Evolutionary conservation across 92 coral and sea anemone genomes (phyloP).

Genomic region (Zoanthus solanderi): DNA sequence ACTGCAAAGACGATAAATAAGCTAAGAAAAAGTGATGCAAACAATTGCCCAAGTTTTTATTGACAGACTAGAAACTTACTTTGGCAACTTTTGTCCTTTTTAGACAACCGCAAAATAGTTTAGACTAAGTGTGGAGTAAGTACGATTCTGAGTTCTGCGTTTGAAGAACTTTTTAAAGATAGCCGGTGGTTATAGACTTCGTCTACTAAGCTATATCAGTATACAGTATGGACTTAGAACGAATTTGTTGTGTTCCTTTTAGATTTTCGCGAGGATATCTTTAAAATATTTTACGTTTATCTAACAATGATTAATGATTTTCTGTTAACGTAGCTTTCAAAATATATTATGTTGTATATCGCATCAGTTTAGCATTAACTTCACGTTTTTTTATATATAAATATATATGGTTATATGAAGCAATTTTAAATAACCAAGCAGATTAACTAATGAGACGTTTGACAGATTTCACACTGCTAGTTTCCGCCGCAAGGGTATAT

Average conservation of each 20-base stretch:
- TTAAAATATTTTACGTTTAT: not conserved
- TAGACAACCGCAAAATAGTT: not conserved
- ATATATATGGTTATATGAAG: conserved; percentile 2
- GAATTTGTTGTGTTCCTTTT: conserved; percentile 14
- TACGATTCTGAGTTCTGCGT: not conserved
- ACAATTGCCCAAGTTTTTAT: conserved; percentile 7
- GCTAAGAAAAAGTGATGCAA: conserved; percentile 4
- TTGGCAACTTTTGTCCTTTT: conserved; percentile 10
- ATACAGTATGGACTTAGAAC: conserved; percentile 13
- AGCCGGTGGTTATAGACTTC: not conserved
- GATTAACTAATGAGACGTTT: conserved; percentile 23
- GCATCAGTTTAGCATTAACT: conserved; percentile 1
- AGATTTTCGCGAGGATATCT: not conserved
- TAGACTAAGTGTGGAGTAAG: conserved; percentile 3
- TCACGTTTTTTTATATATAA: not conserved
- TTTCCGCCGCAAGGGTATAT: conserved; percentile 20
- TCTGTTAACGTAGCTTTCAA: not conserved
- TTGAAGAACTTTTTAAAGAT: conserved; percentile 1
- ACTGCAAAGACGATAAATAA: not conserved
- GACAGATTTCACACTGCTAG: conserved; percentile 29
- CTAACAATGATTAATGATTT: not conserved
- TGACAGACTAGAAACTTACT: not conserved
- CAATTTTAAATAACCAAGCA: not conserved
- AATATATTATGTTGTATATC: not conserved
- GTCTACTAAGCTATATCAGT: conserved; percentile 8